These are phyloP conservation scores for Drosophila cognata DNA, from an alignment of 2,888 invertebrate species.

Conservation along the genomic window DNA sequence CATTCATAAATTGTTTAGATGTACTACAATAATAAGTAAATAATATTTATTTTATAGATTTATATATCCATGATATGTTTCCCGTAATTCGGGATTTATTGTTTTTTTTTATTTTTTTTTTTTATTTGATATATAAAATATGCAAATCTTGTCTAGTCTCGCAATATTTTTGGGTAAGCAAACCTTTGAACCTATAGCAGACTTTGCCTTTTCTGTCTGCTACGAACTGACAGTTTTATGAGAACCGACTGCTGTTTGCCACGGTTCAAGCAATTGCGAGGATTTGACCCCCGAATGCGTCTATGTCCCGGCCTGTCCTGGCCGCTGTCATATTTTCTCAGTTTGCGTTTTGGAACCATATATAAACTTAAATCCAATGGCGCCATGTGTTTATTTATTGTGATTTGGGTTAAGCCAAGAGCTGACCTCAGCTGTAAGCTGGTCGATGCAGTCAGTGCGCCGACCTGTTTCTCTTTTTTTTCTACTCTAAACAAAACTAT, in stretches of 20 bases:
- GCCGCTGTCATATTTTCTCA: slow-evolving; percentile 8
- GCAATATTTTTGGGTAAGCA: slow-evolving; percentile 26
- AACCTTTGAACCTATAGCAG: slow-evolving; percentile 67
- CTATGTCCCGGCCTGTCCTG: background rate
- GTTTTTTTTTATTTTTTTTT: background rate
- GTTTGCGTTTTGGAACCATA: slow-evolving; percentile 36
- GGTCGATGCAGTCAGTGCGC: slow-evolving; percentile 32
- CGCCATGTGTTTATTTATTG: slow-evolving; percentile 69
- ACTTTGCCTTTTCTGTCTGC: slow-evolving; percentile 48
- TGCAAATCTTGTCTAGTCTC: slow-evolving; percentile 48
- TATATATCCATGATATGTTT: background rate
- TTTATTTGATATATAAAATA: slow-evolving; percentile 32
- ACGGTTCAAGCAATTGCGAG: slow-evolving; percentile 34
- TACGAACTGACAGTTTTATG: slow-evolving; percentile 71
- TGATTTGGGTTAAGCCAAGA: slow-evolving; percentile 65
- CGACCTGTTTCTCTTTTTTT: slow-evolving; percentile 42
- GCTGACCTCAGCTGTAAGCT: slow-evolving; percentile 26
- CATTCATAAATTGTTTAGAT: slow-evolving; percentile 1
- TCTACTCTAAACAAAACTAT: slow-evolving; percentile 5
- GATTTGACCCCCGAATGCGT: background rate
- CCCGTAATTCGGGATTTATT: slow-evolving; percentile 24
- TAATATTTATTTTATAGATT: slow-evolving; percentile 19
- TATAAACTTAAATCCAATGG: slow-evolving; percentile 58
- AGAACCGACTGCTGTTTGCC: slow-evolving; percentile 50
- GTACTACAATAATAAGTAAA: slow-evolving; percentile 3